These are phyloP conservation scores for Entomobrya multifasciata DNA, from an alignment of 2,888 invertebrate species.

Conservation along the genomic window DNA sequence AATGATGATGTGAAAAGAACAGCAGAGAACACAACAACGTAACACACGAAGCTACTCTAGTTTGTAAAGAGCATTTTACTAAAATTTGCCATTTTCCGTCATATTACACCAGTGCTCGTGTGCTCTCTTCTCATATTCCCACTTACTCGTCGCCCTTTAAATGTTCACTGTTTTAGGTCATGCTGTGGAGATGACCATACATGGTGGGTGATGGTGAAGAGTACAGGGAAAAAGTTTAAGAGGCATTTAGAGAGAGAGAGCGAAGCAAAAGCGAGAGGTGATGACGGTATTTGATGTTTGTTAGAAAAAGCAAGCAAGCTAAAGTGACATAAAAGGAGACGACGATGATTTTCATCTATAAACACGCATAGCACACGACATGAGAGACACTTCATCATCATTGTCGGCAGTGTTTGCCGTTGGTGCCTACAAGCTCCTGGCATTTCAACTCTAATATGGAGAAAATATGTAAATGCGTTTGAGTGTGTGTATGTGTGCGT, in stretches of 20 bases:
- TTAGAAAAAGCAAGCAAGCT: background rate
- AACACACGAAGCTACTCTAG: too few species aligned
- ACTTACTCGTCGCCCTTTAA: background rate
- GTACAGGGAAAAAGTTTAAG: conserved; percentile 10
- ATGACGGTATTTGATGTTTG: background rate
- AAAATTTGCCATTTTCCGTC: background rate
- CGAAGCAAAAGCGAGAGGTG: background rate
- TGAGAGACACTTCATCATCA: background rate
- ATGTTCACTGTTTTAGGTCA: too few species aligned
- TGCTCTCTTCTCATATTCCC: conserved; percentile 2
- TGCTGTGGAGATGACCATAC: too few species aligned
- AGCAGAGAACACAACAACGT: too few species aligned
- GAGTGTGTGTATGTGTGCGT: background rate
- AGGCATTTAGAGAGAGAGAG: background rate
- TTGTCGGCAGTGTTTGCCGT: conserved; percentile 6
- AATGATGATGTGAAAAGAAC: too few species aligned
- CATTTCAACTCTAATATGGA: conserved; percentile 2
- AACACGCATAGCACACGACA: conserved; percentile 16
- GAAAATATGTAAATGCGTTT: background rate
- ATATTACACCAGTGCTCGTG: background rate
- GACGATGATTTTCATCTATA: conserved; percentile 11
- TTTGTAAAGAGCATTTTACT: too few species aligned
- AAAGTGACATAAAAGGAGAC: conserved; percentile 8
- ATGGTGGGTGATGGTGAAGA: background rate
- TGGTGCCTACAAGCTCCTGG: conserved; percentile 12